Evolutionary conservation across 1,140 invertebrate species (phyloP).

Genomic region (Spodoptera litura): DNA sequence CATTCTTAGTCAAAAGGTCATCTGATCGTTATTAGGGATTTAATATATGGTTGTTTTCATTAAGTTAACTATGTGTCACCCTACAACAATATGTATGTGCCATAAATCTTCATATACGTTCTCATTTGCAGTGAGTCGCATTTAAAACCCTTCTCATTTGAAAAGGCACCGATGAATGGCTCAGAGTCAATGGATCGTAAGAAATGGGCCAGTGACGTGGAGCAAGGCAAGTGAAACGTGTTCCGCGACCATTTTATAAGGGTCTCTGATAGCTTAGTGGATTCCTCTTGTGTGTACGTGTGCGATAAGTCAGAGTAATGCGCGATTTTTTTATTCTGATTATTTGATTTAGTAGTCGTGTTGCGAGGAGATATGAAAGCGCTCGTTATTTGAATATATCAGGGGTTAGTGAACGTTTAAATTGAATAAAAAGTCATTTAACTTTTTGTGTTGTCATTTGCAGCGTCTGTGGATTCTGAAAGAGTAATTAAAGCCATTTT

Average conservation of each 20-base stretch:
- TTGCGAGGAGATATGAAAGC: conserved; percentile 8
- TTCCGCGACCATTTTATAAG: conserved; percentile 56
- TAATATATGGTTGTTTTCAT: not conserved
- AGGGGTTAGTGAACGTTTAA: not conserved
- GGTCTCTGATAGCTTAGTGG: conserved; percentile 50
- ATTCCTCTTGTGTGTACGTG: conserved; percentile 42
- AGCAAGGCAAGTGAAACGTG: conserved; percentile 61
- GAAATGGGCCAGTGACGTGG: conserved; percentile 79
- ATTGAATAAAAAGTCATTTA: not conserved
- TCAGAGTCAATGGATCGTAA: conserved; percentile 81
- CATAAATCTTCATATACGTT: conserved; percentile 65
- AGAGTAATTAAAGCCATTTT: no score
- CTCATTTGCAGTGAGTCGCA: conserved; percentile 69
- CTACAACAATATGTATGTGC: conserved; percentile 38
- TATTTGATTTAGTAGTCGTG: conserved; percentile 15
- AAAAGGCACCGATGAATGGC: conserved; percentile 79
- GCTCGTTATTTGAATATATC: not conserved
- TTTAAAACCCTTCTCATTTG: conserved; percentile 72
- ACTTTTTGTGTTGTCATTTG: not conserved
- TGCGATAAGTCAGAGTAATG: conserved; percentile 48
- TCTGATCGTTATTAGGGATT: not conserved
- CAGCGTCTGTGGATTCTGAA: no score
- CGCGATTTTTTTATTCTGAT: conserved; percentile 32
- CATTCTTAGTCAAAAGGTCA: not conserved
- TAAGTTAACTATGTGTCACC: conserved; percentile 40